Evolutionary conservation across 2,797 vertebrate genomes (phyloP).

Genomic region (Hoplostethus atlanticus): DNA sequence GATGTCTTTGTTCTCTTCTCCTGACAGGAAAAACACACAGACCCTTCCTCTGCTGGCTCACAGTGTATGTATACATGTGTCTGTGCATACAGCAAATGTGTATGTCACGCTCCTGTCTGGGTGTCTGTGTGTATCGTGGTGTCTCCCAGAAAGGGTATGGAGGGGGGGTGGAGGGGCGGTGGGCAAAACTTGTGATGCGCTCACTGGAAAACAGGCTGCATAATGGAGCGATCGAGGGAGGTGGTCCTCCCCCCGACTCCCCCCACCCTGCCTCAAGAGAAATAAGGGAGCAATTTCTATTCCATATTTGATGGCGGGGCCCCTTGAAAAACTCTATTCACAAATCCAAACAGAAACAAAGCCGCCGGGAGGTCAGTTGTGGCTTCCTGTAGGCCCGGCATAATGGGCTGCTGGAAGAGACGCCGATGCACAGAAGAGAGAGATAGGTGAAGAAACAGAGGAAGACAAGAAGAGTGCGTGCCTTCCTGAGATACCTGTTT

Average conservation of each 20-base stretch:
- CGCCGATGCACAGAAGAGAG: conserved; percentile 9
- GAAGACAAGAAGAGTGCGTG: not conserved
- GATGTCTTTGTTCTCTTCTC: too few relatives aligned
- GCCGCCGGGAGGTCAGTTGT: conserved; percentile 94
- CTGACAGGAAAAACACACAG: too few relatives aligned
- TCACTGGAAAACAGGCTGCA: conserved; percentile 99
- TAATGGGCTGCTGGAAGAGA: conserved; percentile 95
- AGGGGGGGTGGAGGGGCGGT: conserved; percentile 67
- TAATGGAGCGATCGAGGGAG: conserved; percentile 89
- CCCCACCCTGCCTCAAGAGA: conserved; percentile 90
- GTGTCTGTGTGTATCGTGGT: conserved; percentile 77
- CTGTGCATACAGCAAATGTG: not conserved
- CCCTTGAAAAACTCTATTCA: conserved; percentile 96
- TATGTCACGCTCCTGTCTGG: conserved; percentile 14
- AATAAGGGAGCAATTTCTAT: conserved; percentile 99
- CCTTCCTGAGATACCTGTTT: conserved; percentile 79
- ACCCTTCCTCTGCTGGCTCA: too few relatives aligned
- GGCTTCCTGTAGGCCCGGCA: conserved; percentile 92
- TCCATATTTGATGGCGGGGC: conserved; percentile 95
- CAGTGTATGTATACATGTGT: conserved; percentile 2
- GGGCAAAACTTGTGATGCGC: conserved; percentile 94
- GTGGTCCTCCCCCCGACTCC: conserved; percentile 32
- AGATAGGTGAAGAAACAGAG: conserved; percentile 10
- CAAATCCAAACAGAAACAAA: conserved; percentile 99
- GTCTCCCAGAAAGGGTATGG: conserved; percentile 77